These are phyloP conservation scores for Machimus atricapillus DNA, from an alignment of 2,888 invertebrate species.

Conservation along the genomic window DNA sequence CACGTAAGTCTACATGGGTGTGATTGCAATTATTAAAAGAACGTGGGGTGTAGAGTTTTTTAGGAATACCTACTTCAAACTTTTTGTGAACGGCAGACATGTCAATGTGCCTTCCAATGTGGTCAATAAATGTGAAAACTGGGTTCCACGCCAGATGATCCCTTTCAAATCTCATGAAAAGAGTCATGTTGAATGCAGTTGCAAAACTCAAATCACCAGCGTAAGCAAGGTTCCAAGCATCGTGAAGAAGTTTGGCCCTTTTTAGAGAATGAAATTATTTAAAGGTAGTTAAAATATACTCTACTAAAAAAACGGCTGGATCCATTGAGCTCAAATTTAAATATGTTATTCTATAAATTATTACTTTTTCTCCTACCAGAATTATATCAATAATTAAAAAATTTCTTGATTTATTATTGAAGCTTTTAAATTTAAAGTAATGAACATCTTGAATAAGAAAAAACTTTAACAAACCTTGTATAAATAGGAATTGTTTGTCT, in stretches of 20 bases:
- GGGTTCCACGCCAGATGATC: constrained; percentile 83
- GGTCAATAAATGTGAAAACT: constrained; percentile 83
- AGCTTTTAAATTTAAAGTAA: too few species aligned
- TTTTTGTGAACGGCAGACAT: constrained; percentile 71
- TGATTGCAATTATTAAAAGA: neutral
- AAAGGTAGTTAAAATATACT: neutral
- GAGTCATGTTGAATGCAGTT: constrained; percentile 79
- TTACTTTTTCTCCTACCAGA: too few species aligned
- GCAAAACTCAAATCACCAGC: constrained; percentile 79
- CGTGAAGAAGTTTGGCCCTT: constrained; percentile 77
- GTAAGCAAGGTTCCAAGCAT: constrained; percentile 80
- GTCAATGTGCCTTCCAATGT: constrained; percentile 77
- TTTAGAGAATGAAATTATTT: neutral
- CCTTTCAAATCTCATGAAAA: constrained; percentile 76
- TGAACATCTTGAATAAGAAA: neutral
- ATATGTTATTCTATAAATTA: too few species aligned
- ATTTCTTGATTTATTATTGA: too few species aligned
- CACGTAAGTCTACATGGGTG: constrained; percentile 69
- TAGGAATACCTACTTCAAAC: constrained; percentile 72
- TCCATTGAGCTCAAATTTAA: too few species aligned
- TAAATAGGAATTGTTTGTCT: constrained; percentile 71
- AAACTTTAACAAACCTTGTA: constrained; percentile 61
- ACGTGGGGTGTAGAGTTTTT: neutral
- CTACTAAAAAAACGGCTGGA: too few species aligned
- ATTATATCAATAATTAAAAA: too few species aligned